phyloP scores from a whole-genome alignment of 2,888 invertebrate species.

The Loripinus fragilis region DNA sequence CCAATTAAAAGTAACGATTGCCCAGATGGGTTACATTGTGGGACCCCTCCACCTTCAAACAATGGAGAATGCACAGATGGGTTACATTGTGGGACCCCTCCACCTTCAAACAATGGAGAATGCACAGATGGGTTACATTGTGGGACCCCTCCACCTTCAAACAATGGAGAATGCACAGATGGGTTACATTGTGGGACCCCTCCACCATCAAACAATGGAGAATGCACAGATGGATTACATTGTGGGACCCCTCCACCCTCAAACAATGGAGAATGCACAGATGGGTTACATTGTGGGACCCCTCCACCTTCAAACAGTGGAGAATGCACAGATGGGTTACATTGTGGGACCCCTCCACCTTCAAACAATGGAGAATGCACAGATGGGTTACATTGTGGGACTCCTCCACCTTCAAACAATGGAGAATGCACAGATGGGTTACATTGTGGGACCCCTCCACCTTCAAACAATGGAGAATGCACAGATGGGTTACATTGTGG shows the following conservation, averaged over 20 bases:
- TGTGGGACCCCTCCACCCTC: constrained; percentile 59
- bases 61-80: constrained; percentile 53
- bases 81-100: constrained; percentile 60
- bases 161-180: constrained; percentile 39
- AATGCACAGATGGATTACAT: constrained; percentile 55
- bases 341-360: constrained; percentile 55
- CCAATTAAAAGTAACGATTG: constrained; percentile 20
- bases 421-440: constrained; percentile 49
- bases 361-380: constrained; percentile 36
- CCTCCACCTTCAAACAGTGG: constrained; percentile 45
- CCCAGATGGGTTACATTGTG: constrained; percentile 54
- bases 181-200: constrained; percentile 59
- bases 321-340: constrained; percentile 53
- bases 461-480: constrained; percentile 24
- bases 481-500: constrained; percentile 59
- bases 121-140: constrained; percentile 54
- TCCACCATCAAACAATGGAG: constrained; percentile 37
- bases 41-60: constrained; percentile 31
- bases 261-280: constrained; percentile 39
- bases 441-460: constrained; percentile 56
- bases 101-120: constrained; percentile 27
- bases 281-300: constrained; percentile 58
- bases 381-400: constrained; percentile 53
- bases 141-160: constrained; percentile 50
- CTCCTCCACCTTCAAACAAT: constrained; percentile 5